Base-by-base conservation (phyloP, 92 coral and sea anemone species). In the Zoanthus solanderi region DNA sequence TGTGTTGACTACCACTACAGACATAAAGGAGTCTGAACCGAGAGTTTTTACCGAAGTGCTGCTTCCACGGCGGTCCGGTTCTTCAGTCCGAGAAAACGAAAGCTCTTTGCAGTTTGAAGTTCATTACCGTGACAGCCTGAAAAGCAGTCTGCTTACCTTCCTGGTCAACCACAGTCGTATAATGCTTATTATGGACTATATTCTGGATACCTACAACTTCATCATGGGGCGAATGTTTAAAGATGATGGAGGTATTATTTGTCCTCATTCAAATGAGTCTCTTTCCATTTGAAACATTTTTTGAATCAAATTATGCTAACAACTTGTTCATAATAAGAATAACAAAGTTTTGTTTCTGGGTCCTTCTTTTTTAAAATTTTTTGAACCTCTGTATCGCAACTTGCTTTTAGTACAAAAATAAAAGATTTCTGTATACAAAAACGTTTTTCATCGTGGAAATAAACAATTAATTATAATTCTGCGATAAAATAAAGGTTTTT, bases 121-220 rank as follows among this genome's bases (percentile, higher is more conserved):
- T 53, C 99, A 97, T 75, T 97, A 95, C 88, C 92, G 96, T 29
- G 99, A 97, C 71, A 97, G 96, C 69, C 85, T 90, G 3, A 93
- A 84, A 48, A 94, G 90, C 83, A 95, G 98, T 29, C 90, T 91
- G 73, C 65, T 97, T 88, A 97, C 99, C 0, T 92, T 95, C 84
- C 90, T 97, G 52, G 93, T 95, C 84, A 95, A 95, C 60, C 96
- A 97, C 92, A 97, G 99, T 61, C 98, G 99, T 56, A 97, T 97
- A 44, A 90, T 93, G 87, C 89, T 97, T 80, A 92, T 97, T 14
- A 94, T 94, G 29, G 99, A 97, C 89, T 96, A 96, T 67, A 83
- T 97, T 6, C 84, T 97, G 66, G 98, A 97, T 61, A 94, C 96
- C 0, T 97, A 97, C 89, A 95, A 97, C 95, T 97, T 97, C 67